A percentile compares a stretch with the other conserved stretches of the same genome.
These are phyloP conservation scores for Thalpophila matura DNA, from an alignment of 2,888 invertebrate genomes.

Conservation along the genomic window DNA sequence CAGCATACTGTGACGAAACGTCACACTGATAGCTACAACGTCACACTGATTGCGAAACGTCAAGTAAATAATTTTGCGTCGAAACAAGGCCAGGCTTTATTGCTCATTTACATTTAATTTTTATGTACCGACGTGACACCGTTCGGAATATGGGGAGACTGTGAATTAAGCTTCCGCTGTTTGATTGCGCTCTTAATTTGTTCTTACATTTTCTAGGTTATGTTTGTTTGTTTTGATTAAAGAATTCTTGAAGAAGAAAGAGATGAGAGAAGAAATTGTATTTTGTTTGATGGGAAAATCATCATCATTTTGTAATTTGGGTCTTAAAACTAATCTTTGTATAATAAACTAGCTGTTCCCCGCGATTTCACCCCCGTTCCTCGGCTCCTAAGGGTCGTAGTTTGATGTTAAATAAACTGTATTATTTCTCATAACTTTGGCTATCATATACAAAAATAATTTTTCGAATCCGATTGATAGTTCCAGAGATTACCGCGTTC, in stretches of 20 bases:
- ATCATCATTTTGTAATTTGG: too few species aligned
- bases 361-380: too few species aligned
- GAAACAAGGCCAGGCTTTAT: slow-evolving; percentile 49
- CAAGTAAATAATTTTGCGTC: slow-evolving; percentile 37
- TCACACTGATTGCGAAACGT: slow-evolving; percentile 13
- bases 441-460: too few species aligned
- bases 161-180: slow-evolving; percentile 17
- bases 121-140: slow-evolving; percentile 48
- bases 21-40: slow-evolving; percentile 12
- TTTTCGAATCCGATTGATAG: too few species aligned
- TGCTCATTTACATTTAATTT: slow-evolving; percentile 57
- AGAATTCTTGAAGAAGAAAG: not conserved
- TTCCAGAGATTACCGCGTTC: too few species aligned
- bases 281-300: too few species aligned
- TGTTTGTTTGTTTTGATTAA: not conserved
- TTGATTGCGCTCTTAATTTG: slow-evolving; percentile 13
- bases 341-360: too few species aligned
- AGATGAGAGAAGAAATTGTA: not conserved
- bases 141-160: slow-evolving; percentile 19
- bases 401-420: too few species aligned
- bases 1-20: slow-evolving; percentile 6
- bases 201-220: not conserved
- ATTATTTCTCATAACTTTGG: too few species aligned
- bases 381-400: too few species aligned
- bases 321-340: too few species aligned